Evolutionary conservation across 2,888 invertebrate genomes (phyloP).

Genomic region (Tortrix viridana): DNA sequence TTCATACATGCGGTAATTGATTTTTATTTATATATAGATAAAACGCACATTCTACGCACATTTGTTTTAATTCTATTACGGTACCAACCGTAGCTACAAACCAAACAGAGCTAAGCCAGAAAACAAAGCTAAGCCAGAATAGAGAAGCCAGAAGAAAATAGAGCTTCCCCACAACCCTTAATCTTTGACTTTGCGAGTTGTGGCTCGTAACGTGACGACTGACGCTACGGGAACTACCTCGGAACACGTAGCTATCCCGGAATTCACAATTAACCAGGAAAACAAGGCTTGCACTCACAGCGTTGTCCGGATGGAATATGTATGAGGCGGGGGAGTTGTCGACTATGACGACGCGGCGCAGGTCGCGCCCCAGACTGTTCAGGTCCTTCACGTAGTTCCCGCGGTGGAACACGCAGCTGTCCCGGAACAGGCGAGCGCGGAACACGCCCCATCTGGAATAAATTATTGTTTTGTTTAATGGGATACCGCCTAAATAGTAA

Average conservation of each 20-base stretch:
- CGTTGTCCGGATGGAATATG: conserved; percentile 99
- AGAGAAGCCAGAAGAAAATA: no score
- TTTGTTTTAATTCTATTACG: no score
- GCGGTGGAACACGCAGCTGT: conserved; percentile 99
- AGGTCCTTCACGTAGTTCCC: conserved; percentile 99
- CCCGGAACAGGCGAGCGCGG: conserved; percentile 97
- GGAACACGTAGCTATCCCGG: neutral
- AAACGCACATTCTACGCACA: no score
- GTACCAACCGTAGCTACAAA: no score
- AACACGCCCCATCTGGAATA: conserved; percentile 95
- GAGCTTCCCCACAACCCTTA: no score
- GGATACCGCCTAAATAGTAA: no score
- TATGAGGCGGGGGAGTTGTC: conserved; percentile 99
- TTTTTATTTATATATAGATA: no score
- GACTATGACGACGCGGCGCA: conserved; percentile 98
- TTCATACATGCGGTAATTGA: no score
- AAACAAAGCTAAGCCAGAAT: no score
- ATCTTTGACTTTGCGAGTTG: no score
- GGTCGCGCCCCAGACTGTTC: conserved; percentile 97
- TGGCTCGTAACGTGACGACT: neutral
- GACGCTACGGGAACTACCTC: neutral
- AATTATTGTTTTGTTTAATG: conserved; percentile 9
- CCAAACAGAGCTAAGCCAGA: no score
- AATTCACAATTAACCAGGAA: neutral
- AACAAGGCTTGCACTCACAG: conserved; percentile 88